These are phyloP conservation scores for Ceyx margarethae DNA, from an alignment of 2,113 vertebrate species.

Conservation along the genomic window DNA sequence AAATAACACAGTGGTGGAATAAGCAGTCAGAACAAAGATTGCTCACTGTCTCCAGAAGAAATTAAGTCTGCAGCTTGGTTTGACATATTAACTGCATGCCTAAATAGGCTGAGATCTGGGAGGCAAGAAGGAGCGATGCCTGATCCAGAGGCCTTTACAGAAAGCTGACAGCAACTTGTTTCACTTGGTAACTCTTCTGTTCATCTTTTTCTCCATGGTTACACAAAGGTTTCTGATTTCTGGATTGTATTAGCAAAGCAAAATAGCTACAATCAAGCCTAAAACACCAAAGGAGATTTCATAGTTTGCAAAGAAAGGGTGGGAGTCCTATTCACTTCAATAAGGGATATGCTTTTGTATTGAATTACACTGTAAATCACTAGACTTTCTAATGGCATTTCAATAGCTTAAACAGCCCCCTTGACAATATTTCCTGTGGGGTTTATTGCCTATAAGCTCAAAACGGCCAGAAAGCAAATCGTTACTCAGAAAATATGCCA, in stretches of 20 bases:
- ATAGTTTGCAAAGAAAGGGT: slow-evolving; percentile 25
- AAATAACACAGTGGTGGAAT: not conserved
- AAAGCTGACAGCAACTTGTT: not conserved
- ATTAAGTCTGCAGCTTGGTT: not conserved
- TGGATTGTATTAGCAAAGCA: slow-evolving; percentile 26
- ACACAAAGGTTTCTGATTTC: not conserved
- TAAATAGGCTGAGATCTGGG: not conserved
- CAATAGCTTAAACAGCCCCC: slow-evolving; percentile 11
- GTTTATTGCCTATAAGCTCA: slow-evolving; percentile 44
- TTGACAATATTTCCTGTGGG: not conserved
- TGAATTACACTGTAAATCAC: slow-evolving; percentile 42
- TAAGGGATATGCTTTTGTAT: slow-evolving; percentile 44
- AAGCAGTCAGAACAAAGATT: not conserved
- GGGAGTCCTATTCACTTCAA: slow-evolving; percentile 19
- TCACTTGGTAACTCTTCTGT: not conserved
- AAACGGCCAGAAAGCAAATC: slow-evolving; percentile 34
- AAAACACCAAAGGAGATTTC: slow-evolving; percentile 30
- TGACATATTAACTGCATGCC: not conserved
- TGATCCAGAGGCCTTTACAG: not conserved
- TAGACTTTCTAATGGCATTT: slow-evolving; percentile 48
- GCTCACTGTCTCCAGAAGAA: not conserved
- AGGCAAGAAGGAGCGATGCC: not conserved
- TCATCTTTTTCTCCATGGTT: slow-evolving; percentile 4
- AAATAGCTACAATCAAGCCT: slow-evolving; percentile 25
- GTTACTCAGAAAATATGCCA: slow-evolving; percentile 20